phyloP scores from a whole-genome alignment of 2,888 invertebrate species.

The Rhynchonema sp. region DNA sequence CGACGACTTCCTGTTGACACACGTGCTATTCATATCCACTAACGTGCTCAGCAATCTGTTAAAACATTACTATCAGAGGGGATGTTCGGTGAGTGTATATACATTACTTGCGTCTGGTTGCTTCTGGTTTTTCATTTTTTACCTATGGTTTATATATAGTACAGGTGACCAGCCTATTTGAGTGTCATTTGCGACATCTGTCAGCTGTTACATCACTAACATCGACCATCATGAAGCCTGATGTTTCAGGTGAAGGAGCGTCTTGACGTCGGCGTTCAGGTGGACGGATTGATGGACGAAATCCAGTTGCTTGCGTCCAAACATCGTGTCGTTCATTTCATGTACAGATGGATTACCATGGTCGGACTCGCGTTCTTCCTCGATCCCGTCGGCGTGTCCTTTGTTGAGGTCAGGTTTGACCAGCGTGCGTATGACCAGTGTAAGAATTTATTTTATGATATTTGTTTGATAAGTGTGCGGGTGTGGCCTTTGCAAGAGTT shows the following conservation, averaged over 20 bases:
- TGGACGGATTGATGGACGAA: background rate
- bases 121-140: too few relatives aligned
- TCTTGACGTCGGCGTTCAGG: background rate
- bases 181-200: too few relatives aligned
- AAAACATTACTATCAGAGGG: constrained; percentile 20
- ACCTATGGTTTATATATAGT: too few relatives aligned
- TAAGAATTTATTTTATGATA: too few relatives aligned
- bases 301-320: constrained; percentile 30
- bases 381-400: constrained; percentile 48
- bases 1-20: constrained; percentile 60
- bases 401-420: constrained; percentile 45
- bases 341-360: constrained; percentile 52
- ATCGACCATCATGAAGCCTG: too few relatives aligned
- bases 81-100: constrained; percentile 9
- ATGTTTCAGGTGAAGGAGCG: background rate
- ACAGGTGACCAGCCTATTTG: too few relatives aligned
- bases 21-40: constrained; percentile 60
- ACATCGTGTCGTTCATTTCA: constrained; percentile 54
- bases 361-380: constrained; percentile 54
- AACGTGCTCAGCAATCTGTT: constrained; percentile 43
- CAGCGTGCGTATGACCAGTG: too few relatives aligned
- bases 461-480: too few relatives aligned
- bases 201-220: too few relatives aligned
- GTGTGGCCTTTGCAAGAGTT: too few relatives aligned
- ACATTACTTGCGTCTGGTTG: too few relatives aligned